A percentile compares a stretch with the other conserved stretches of the same genome.
Conservation (phyloP, 2,888 invertebrate genomes). For the Carterocephalus palaemon region DNA sequence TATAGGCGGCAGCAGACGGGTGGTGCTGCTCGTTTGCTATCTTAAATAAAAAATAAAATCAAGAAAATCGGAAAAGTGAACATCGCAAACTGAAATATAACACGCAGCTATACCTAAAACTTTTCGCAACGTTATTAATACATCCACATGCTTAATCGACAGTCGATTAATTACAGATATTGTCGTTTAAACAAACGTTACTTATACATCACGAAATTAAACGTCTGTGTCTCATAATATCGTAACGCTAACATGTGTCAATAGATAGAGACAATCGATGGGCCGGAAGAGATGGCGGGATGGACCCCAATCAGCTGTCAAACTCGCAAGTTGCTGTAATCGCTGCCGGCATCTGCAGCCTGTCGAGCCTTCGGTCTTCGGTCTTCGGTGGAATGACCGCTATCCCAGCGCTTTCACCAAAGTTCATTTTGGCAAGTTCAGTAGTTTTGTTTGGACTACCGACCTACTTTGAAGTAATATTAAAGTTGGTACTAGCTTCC, state of each 20-base stretch:
- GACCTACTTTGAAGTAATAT: no score
- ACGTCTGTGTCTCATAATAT: constrained; percentile 7
- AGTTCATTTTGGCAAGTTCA: constrained; percentile 16
- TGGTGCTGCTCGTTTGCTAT: no score
- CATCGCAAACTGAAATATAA: no score
- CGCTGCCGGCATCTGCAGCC: constrained; percentile 35
- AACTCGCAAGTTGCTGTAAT: constrained; percentile 59
- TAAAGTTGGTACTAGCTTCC: no score
- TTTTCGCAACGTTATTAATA: no score
- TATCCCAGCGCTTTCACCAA: constrained; percentile 9
- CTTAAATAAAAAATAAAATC: no score
- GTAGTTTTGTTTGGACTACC: no score
- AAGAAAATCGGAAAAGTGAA: no score
- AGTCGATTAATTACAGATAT: constrained; percentile 3
- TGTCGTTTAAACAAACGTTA: constrained; percentile 21
- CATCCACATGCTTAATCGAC: no score
- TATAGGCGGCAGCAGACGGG: no score
- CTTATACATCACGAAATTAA: constrained; percentile 12
- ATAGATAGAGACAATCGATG: constrained; percentile 43
- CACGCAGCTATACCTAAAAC: not conserved
- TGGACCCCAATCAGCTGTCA: constrained; percentile 76
- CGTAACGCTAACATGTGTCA: constrained; percentile 46
- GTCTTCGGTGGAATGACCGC: constrained; percentile 7
- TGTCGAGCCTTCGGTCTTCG: constrained; percentile 7
- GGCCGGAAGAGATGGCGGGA: constrained; percentile 59